phyloP scores from a whole-genome alignment of 2,113 vertebrate species.

The Prochilodus magdalenae region DNA sequence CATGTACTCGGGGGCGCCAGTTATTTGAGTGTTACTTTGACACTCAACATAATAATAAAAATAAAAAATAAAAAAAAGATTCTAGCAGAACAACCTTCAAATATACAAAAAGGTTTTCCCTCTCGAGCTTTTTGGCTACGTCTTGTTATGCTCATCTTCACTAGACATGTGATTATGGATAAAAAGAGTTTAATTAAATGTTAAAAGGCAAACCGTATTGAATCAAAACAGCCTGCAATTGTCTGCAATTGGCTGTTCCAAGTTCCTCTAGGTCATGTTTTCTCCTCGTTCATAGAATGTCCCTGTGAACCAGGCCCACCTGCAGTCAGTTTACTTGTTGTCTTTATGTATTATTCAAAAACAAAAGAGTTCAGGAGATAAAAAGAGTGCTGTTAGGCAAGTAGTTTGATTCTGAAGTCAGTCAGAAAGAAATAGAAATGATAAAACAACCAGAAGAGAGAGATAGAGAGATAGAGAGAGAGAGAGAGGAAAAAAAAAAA shows the following conservation, averaged over 20 bases:
- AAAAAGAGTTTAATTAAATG: slow-evolving; percentile 93
- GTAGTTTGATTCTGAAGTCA: slow-evolving; percentile 67
- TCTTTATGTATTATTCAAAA: slow-evolving; percentile 68
- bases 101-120: slow-evolving; percentile 85
- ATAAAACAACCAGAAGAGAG: slow-evolving; percentile 60
- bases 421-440: slow-evolving; percentile 55
- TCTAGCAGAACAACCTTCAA: slow-evolving; percentile 72
- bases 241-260: slow-evolving; percentile 75
- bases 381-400: slow-evolving; percentile 87
- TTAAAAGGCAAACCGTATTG: slow-evolving; percentile 96
- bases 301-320: slow-evolving; percentile 69
- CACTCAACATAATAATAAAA: slow-evolving; percentile 58
- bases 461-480: slow-evolving; percentile 47
- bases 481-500: slow-evolving; percentile 70
- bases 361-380: slow-evolving; percentile 81
- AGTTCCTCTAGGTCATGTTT: slow-evolving; percentile 56
- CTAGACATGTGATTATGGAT: slow-evolving; percentile 94
- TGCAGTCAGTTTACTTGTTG: slow-evolving; percentile 68
- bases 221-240: slow-evolving; percentile 76
- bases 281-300: slow-evolving; percentile 67
- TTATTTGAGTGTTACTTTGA: slow-evolving; percentile 67
- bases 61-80: slow-evolving; percentile 47
- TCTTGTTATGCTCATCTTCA: slow-evolving; percentile 88
- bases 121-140: slow-evolving; percentile 84
- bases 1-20: slow-evolving; percentile 46